Percentiles rank a stretch among this genome's conserved stretches.
These are phyloP conservation scores for Muntiacus muntjak DNA, from an alignment of 2,113 vertebrate species.

Conservation along the genomic window DNA sequence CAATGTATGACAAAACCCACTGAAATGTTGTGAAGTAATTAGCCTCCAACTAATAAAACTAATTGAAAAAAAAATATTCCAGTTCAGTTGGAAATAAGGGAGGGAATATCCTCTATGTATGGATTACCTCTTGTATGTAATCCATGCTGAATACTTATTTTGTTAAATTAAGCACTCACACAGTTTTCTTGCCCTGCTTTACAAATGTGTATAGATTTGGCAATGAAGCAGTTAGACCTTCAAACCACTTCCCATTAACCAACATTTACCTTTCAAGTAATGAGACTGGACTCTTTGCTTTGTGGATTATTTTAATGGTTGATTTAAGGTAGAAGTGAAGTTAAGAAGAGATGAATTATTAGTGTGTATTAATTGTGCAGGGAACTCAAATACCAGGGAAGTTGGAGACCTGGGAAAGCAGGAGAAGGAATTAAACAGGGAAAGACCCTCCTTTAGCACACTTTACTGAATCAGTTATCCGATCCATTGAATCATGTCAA, in stretches of 20 bases:
- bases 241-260: background rate
- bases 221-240: background rate
- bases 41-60: no score
- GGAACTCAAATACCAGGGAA: background rate
- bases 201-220: background rate
- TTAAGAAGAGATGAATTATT: background rate
- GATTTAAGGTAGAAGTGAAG: background rate
- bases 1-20: no score
- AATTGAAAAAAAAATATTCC: background rate
- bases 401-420: rapidly evolving
- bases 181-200: background rate
- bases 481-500: background rate
- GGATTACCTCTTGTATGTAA: background rate
- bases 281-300: background rate
- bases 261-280: background rate
- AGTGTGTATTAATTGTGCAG: background rate
- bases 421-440: background rate
- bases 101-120: background rate
- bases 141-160: background rate
- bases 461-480: background rate
- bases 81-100: background rate
- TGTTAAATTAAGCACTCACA: background rate
- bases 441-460: background rate
- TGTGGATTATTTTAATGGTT: background rate
- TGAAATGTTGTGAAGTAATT: no score